These are phyloP conservation scores for Drosophila falleni DNA, from an alignment of 2,888 invertebrate species.

Conservation along the genomic window DNA sequence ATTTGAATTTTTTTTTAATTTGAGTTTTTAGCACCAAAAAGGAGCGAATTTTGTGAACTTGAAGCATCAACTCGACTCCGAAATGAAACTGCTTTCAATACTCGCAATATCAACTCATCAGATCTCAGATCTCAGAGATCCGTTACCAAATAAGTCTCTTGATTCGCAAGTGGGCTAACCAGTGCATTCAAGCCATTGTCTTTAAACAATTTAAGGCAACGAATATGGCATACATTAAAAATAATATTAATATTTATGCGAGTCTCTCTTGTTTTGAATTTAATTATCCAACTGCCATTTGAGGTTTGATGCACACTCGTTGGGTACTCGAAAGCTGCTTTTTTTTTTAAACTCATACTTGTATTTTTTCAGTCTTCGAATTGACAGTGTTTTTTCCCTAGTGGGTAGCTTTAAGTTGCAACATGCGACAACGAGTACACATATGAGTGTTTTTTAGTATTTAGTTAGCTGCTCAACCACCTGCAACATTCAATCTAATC, in stretches of 20 bases:
- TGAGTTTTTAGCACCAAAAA: constrained; percentile 48
- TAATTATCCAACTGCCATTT: constrained; percentile 61
- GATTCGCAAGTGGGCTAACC: constrained; percentile 64
- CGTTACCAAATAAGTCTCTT: constrained; percentile 42
- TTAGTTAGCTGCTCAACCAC: constrained; percentile 26
- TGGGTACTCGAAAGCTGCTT: constrained; percentile 48
- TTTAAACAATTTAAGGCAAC: constrained; percentile 30
- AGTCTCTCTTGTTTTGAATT: constrained; percentile 30
- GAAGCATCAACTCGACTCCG: constrained; percentile 37
- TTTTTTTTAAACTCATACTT: constrained; percentile 34
- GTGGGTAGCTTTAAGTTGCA: constrained; percentile 55
- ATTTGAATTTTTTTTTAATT: constrained; percentile 65
- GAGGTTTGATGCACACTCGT: constrained; percentile 36
- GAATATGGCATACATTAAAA: constrained; percentile 61
- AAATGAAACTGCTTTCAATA: constrained; percentile 48
- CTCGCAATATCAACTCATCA: constrained; percentile 15
- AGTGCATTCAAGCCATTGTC: constrained; percentile 63
- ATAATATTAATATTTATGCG: constrained; percentile 39
- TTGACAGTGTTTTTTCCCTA: constrained; percentile 44
- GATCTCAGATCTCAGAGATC: constrained; percentile 29
- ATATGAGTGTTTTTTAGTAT: neutral
- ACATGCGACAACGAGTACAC: constrained; percentile 19
- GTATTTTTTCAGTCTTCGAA: constrained; percentile 13
- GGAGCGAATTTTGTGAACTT: constrained; percentile 59
- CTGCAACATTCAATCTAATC: constrained; percentile 14